phyloP scores from a whole-genome alignment of 1,140 invertebrate species.

The Sitophilus oryzae region DNA sequence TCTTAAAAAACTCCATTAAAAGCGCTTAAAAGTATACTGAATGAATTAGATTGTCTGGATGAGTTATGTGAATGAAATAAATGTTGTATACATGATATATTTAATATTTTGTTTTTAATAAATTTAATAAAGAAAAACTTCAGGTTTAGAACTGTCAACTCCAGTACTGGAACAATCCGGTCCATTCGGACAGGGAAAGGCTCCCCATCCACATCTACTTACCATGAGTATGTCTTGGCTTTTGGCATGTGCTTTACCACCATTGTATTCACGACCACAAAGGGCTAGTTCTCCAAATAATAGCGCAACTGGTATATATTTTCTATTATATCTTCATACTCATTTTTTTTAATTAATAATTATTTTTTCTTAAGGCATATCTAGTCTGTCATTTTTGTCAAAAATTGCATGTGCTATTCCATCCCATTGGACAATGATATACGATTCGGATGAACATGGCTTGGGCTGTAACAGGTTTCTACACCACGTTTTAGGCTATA shows the following conservation, averaged over 20 bases:
- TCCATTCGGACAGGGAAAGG: slow-evolving; percentile 41
- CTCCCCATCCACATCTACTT: slow-evolving; percentile 47
- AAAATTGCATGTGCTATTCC: slow-evolving; percentile 59
- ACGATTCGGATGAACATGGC: slow-evolving; percentile 77
- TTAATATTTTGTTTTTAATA: too few relatives aligned
- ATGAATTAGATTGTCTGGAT: too few relatives aligned
- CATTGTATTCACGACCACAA: slow-evolving; percentile 60
- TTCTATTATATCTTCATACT: not conserved
- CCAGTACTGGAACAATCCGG: slow-evolving; percentile 63
- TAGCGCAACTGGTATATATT: slow-evolving; percentile 34
- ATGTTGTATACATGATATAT: too few relatives aligned
- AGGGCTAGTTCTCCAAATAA: slow-evolving; percentile 40
- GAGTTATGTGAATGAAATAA: too few relatives aligned
- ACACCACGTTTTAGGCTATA: slow-evolving; percentile 80
- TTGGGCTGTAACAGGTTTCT: slow-evolving; percentile 80
- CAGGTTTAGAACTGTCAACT: slow-evolving; percentile 60
- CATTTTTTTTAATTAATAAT: not conserved
- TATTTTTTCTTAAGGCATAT: slow-evolving; percentile 32
- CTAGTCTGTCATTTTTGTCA: slow-evolving; percentile 55
- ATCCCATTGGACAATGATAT: slow-evolving; percentile 79
- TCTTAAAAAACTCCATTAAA: too few relatives aligned
- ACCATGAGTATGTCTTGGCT: slow-evolving; percentile 75
- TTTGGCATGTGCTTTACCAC: slow-evolving; percentile 64
- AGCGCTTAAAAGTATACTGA: too few relatives aligned
- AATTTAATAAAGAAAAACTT: too few relatives aligned